These are phyloP conservation scores for Dryobota labecula DNA, from an alignment of 2,888 invertebrate genomes.

Conservation along the genomic window DNA sequence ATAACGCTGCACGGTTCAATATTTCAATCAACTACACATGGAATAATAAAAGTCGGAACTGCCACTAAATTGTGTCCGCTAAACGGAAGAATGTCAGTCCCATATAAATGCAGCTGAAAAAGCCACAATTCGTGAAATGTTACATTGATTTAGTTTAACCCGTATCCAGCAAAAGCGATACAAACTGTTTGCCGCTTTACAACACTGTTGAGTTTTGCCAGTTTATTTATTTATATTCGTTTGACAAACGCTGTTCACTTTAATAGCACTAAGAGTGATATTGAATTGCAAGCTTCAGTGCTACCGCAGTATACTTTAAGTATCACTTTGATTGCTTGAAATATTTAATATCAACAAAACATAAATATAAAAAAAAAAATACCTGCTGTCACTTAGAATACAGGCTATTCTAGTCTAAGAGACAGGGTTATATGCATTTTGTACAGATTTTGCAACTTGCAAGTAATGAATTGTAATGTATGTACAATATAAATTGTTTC, in stretches of 20 bases:
- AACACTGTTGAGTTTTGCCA: conserved; percentile 29
- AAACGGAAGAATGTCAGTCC: conserved; percentile 38
- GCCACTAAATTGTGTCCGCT: conserved; percentile 34
- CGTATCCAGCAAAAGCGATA: conserved; percentile 31
- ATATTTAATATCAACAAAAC: too few relatives aligned
- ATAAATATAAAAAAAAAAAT: too few relatives aligned
- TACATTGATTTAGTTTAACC: conserved; percentile 59
- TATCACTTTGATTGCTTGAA: neutral
- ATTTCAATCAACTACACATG: conserved; percentile 36
- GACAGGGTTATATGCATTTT: too few relatives aligned
- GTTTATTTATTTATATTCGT: conserved; percentile 48
- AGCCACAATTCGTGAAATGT: conserved; percentile 36
- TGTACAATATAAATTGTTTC: too few relatives aligned
- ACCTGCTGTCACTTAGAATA: too few relatives aligned
- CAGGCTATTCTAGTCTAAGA: too few relatives aligned
- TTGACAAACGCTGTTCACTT: conserved; percentile 37
- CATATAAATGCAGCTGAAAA: conserved; percentile 43
- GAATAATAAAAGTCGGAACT: conserved; percentile 45
- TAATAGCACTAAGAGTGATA: conserved; percentile 16
- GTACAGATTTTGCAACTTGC: too few relatives aligned
- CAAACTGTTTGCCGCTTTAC: conserved; percentile 37
- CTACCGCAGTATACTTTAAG: conserved; percentile 4
- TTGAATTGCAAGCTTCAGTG: conserved; percentile 22
- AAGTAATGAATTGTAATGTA: too few relatives aligned
- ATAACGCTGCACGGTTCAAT: conserved; percentile 34